Conservation (phyloP, 2,797 vertebrate species). For the Acridotheres tristis region DNA sequence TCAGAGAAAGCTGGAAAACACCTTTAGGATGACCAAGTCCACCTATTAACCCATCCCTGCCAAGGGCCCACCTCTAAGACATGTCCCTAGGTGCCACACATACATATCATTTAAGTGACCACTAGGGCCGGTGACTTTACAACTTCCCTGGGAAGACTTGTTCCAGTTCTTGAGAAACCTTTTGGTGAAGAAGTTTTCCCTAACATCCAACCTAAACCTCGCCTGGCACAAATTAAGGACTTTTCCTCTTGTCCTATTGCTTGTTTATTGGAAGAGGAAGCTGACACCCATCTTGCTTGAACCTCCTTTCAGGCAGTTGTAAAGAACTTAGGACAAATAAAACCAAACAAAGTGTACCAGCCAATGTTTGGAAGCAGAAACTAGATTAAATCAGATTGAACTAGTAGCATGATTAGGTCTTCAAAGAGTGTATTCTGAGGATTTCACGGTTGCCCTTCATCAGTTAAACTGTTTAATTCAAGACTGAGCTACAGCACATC, state of each 20-base stretch:
- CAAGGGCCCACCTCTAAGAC: not conserved
- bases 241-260: not conserved
- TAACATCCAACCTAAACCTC: not conserved
- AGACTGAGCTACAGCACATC: not conserved
- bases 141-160: not conserved
- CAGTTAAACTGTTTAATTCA: not conserved
- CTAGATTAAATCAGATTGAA: not conserved
- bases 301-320: not conserved
- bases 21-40: not conserved
- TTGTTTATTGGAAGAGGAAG: not conserved
- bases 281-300: not conserved
- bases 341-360: not conserved
- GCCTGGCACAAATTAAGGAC: not conserved
- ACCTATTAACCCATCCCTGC: not conserved
- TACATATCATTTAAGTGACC: not conserved
- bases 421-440: not conserved
- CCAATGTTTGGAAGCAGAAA: not conserved
- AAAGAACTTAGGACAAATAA: not conserved
- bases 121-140: not conserved
- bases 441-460: not conserved
- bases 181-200: not conserved
- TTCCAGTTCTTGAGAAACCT: not conserved
- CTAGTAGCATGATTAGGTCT: not conserved
- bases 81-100: not conserved
- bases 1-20: not conserved